These are phyloP conservation scores for Cephus spinipes DNA, from an alignment of 2,888 invertebrate species.

Conservation along the genomic window DNA sequence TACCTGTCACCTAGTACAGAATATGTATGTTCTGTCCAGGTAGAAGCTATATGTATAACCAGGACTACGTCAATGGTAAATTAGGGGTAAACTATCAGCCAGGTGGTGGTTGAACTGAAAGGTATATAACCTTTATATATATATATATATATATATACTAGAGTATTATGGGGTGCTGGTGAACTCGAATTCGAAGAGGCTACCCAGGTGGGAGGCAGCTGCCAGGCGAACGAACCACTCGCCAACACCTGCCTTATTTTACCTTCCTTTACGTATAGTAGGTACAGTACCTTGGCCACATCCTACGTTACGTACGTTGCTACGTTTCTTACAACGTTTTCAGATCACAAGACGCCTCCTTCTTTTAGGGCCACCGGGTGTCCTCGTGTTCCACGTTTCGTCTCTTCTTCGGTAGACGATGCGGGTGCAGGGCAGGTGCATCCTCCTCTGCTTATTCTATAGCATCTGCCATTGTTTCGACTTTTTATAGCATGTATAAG, in stretches of 20 bases:
- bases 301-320: slow-evolving; percentile 13
- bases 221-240: slow-evolving; percentile 53
- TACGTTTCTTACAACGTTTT: slow-evolving; percentile 10
- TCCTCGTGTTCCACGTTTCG: background rate
- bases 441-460: background rate
- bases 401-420: background rate
- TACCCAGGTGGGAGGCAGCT: slow-evolving; percentile 67
- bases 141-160: background rate
- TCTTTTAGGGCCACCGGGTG: slow-evolving; percentile 6
- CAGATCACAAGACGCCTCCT: background rate
- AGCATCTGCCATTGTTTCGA: background rate
- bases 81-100: background rate
- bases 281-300: slow-evolving; percentile 2
- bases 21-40: background rate
- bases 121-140: background rate
- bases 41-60: background rate
- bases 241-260: slow-evolving; percentile 55
- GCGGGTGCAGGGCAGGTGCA: slow-evolving; percentile 7
- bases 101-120: background rate
- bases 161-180: background rate
- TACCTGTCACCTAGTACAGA: background rate
- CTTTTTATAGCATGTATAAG: background rate
- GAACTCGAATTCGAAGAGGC: background rate
- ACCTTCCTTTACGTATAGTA: slow-evolving; percentile 34
- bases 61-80: background rate